Evolutionary conservation across 2,888 invertebrate species (phyloP), one percentile per base, ranked within the genome.

Genomic region (Siphlonurus alternatus): DNA sequence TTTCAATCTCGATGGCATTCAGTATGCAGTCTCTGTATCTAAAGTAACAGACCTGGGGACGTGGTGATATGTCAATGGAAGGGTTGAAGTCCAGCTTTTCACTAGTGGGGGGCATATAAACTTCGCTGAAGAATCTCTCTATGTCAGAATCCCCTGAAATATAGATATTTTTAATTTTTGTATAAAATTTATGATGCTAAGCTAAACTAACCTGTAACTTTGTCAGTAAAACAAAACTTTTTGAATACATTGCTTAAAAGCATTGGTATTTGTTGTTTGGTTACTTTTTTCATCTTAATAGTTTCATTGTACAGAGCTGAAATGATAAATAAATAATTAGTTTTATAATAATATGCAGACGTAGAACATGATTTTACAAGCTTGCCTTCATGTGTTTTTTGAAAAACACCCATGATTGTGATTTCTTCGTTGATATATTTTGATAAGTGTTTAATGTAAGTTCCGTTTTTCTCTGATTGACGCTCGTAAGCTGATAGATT

Each of bases 331-430:
- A 10, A 38, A 38, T 38, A 38, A 38, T 38, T 10, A 38, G 15
- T 10, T 10, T 10, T 38, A 5, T 38, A 38, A 38, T 38, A 10
- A 38, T 10, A 15, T 38, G 15, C 7, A 38, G 5, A 15, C 5
- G 5, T 38, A 10, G 15, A 38, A 38, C 15, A 10, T 38, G 3
- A n/a, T 24, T 3, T 25, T 18, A 2, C 7, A 61, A 19, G 1
- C 22, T 20, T 71, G 79, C 80, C 80, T 73, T 72, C 75, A 73
- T 79, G 78, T 22, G 80, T 78, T 69, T 74, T 76, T 70, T 79
- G 77, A 66, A 81, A 68, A 65, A 81, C 73, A 59, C 73, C 71
- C 66, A 75, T 75, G 24, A 80, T 74, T 70, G 80, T 77, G 1
- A 51, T 69, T 67, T 78, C 73, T 19, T 78, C 75, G 2, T 69